Conservation (phyloP, 2,797 vertebrate genomes). For the Cyclura pinguis region DNA sequence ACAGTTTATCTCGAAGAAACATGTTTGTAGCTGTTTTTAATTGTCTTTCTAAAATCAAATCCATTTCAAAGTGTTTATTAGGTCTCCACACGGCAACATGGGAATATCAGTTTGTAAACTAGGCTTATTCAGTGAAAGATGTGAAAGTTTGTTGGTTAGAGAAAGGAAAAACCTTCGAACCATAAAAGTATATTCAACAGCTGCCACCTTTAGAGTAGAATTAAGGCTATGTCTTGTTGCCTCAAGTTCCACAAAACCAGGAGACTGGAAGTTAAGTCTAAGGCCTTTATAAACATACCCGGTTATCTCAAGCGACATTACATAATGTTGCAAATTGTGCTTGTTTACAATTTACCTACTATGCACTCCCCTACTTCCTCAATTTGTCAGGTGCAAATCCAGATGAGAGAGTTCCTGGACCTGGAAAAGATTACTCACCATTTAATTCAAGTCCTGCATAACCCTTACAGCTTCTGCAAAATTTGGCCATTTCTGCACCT, state of each 20-base stretch:
- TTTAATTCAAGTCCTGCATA: neutral
- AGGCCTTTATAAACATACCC: neutral
- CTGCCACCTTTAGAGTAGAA: neutral
- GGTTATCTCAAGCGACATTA: neutral
- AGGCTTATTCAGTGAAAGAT: neutral
- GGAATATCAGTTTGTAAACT: neutral
- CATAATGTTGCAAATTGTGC: neutral
- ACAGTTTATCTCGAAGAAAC: conserved; percentile 33
- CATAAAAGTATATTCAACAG: neutral
- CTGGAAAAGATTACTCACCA: neutral
- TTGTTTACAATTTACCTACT: neutral
- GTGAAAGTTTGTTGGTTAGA: neutral
- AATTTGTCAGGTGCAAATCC: neutral
- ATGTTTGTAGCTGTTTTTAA: conserved; percentile 23
- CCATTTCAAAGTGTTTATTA: conserved; percentile 16
- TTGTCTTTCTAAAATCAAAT: conserved; percentile 40
- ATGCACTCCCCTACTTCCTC: neutral
- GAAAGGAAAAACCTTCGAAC: neutral
- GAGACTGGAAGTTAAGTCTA: neutral
- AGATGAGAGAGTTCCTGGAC: neutral
- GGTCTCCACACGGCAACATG: neutral
- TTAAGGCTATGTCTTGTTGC: neutral
- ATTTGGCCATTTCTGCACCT: too few relatives aligned
- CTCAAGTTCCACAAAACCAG: neutral
- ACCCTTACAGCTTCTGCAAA: too few relatives aligned